phyloP scores from a whole-genome alignment of 1,140 invertebrate genomes.

The Eupristina koningsbergeri region DNA sequence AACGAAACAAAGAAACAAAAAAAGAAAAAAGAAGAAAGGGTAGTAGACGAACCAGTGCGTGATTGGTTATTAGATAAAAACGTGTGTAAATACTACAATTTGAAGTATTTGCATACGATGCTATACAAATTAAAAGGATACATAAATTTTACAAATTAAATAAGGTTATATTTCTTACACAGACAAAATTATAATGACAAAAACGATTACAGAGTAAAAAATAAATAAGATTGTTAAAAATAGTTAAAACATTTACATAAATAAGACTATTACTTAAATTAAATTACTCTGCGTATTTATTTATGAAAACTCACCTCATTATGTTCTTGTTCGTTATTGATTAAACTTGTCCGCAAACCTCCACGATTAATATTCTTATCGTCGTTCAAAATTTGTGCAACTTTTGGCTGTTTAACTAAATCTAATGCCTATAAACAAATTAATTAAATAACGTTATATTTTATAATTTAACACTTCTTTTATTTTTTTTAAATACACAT shows the following conservation, averaged over 20 bases:
- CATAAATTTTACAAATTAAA: conserved; percentile 47
- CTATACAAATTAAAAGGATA: too few relatives aligned
- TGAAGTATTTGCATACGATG: too few relatives aligned
- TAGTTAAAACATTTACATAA: background rate
- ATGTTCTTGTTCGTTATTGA: conserved; percentile 69
- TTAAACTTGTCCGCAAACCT: conserved; percentile 69
- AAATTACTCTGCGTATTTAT: background rate
- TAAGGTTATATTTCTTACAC: conserved; percentile 41
- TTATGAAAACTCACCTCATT: conserved; percentile 68
- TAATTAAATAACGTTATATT: background rate
- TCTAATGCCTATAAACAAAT: conserved; percentile 81
- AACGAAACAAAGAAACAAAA: conserved; percentile 70
- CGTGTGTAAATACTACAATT: background rate
- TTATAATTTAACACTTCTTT: background rate
- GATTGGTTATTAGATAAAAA: conserved; percentile 43
- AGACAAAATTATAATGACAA: conserved; percentile 21
- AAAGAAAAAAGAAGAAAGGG: conserved; percentile 71
- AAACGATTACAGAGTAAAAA: conserved; percentile 22
- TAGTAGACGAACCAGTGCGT: conserved; percentile 71
- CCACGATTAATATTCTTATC: conserved; percentile 68
- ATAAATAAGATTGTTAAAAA: conserved; percentile 26
- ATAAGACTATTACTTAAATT: background rate
- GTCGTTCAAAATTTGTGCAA: conserved; percentile 80
- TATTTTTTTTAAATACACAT: background rate
- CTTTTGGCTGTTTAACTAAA: conserved; percentile 91